Evolutionary conservation across 1,140 invertebrate genomes (phyloP), one percentile per base, ranked within the genome.

Genomic region (Asbolus verrucosus): DNA sequence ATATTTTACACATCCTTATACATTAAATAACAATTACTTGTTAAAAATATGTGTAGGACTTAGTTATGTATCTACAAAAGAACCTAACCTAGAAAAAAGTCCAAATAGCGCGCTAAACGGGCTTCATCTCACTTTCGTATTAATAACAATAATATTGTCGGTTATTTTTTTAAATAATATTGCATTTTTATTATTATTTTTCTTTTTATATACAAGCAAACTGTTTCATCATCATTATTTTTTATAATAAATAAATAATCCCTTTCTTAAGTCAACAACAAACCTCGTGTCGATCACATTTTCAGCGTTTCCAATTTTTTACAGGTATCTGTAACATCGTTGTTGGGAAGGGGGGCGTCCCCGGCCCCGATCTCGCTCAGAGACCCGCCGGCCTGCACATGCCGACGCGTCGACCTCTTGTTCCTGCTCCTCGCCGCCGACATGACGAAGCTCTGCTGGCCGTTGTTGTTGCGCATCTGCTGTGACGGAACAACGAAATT

Each of bases 291-390:
- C 27, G 21, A 69, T 73, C 76, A 78, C 70, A 78, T 72, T 66
- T 78, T 78, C 11, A 78, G 66, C 6, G 63, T 70, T 30, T 78
- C 77, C 33, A 78, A 30, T 67, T 78, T 76, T 54, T 77, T 73
- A 21, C 69, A 73, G 4, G 72, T 41, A 19, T 74, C 73, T 1
- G 65, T 61, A 21, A 68, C 67, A n/a, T 76, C 72, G 24, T 74
- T 61, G 21, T 63, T 62, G 13, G 76, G 70, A 4, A 79, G 66
- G 0, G 78, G 78, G 30, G 77, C 78, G 61, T 80, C 78, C 6
- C 78, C 78, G 13, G 78, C 78, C 6, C 78, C 78, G 15, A 80
- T 80, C 36, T 80, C 78, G 65, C 71, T 76, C n/a, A 74, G 15
- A 21, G 38, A 21, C 27, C 46, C 15, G 13, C 65, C 50, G 13